Evolutionary conservation across 37 sponge, comb jelly and placozoan species (phyloP).

Genomic region (Axinella damicornis): DNA sequence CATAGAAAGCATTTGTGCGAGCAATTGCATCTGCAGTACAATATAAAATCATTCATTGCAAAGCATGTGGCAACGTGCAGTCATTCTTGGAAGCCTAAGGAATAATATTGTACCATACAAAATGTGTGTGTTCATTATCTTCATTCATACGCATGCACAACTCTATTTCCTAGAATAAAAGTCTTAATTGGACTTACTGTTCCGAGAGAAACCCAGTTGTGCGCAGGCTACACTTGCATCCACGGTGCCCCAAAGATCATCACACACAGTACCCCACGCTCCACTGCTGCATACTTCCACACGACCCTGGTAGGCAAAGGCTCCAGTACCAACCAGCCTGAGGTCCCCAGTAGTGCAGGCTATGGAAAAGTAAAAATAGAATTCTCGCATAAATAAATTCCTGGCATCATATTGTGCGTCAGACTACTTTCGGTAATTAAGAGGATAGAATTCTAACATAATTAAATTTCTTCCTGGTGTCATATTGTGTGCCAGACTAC

Average conservation of each 20-base stretch:
- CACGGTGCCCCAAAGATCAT: constrained; percentile 24
- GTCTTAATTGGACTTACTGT: background rate
- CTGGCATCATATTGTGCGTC: too few relatives aligned
- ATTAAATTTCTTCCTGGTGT: too few relatives aligned
- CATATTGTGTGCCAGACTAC: too few relatives aligned
- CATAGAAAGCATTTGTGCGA: constrained; percentile 7
- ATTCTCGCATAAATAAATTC: too few relatives aligned
- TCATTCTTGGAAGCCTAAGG: background rate
- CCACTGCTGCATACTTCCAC: constrained; percentile 51
- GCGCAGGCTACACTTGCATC: constrained; percentile 6
- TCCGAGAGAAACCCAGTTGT: constrained; percentile 8
- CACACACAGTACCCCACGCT: constrained; percentile 69
- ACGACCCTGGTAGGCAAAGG: constrained; percentile 33
- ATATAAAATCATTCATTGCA: background rate
- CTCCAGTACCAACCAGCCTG: too few relatives aligned
- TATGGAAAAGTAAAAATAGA: background rate
- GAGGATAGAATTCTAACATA: too few relatives aligned
- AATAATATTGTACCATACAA: background rate
- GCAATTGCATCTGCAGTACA: background rate
- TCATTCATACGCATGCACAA: background rate
- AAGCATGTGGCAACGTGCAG: background rate
- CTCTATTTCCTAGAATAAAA: too few relatives aligned
- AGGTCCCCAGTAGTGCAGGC: constrained; percentile 14
- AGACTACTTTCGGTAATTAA: too few relatives aligned
- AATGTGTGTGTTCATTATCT: background rate